A percentile compares a stretch with the other conserved stretches of the same genome.
phyloP scores from a whole-genome alignment of 2,797 vertebrate genomes.

The Anabas testudineus region DNA sequence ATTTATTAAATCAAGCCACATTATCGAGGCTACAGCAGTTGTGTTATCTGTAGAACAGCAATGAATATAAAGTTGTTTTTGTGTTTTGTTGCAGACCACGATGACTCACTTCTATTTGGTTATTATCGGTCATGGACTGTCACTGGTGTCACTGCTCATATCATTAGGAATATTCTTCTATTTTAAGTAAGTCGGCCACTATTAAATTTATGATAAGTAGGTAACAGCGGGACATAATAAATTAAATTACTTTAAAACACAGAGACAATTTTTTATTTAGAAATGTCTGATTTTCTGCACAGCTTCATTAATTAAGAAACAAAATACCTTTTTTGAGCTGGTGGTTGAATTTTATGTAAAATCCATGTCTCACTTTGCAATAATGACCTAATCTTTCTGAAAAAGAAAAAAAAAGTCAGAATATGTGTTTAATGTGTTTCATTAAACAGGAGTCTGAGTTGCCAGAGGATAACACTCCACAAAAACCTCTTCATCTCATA shows the following conservation, averaged over 20 bases:
- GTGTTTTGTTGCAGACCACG: conserved; percentile 81
- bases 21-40: fast-evolving
- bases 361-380: too few species aligned
- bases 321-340: too few species aligned
- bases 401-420: neutral
- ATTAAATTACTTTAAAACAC: too few species aligned
- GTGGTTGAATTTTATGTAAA: too few species aligned
- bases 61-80: neutral
- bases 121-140: conserved; percentile 95
- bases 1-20: fast-evolving
- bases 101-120: conserved; percentile 94
- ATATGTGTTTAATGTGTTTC: neutral
- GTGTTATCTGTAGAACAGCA: neutral
- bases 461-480: conserved; percentile 97
- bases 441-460: conserved; percentile 95
- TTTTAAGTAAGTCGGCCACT: conserved; percentile 91
- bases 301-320: too few species aligned
- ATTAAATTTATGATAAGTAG: too few species aligned
- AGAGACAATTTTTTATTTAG: too few species aligned
- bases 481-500: conserved; percentile 99
- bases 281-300: too few species aligned
- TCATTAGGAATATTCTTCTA: conserved; percentile 97
- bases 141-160: conserved; percentile 91
- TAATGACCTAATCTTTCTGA: too few species aligned
- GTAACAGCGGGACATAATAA: too few species aligned